Evolutionary conservation across 1,140 invertebrate genomes (phyloP).

Genomic region (Neotoxoptera formosana): DNA sequence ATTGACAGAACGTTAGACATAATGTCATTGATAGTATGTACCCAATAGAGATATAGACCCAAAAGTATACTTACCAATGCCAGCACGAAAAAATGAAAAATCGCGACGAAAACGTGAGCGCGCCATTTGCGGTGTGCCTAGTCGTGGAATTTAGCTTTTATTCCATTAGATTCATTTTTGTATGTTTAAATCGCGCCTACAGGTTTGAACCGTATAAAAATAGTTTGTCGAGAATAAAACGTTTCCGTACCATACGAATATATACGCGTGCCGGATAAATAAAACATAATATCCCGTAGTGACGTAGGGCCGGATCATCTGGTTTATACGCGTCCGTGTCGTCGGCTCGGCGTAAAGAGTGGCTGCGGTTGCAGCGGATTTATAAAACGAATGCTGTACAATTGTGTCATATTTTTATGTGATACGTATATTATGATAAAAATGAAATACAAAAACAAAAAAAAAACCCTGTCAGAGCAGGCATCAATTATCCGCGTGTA

Average conservation of each 20-base stretch:
- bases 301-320: neutral
- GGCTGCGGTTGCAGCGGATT: neutral
- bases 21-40: too few relatives aligned
- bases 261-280: neutral
- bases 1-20: neutral
- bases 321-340: neutral
- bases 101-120: neutral
- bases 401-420: neutral
- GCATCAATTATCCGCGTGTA: neutral
- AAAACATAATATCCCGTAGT: neutral
- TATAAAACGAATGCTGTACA: neutral
- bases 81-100: neutral
- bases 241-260: neutral
- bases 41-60: too few relatives aligned
- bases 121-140: neutral
- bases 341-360: neutral
- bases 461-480: neutral
- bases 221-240: neutral
- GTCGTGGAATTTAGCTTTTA: neutral
- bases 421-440: neutral
- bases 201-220: neutral
- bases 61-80: neutral
- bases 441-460: too few relatives aligned
- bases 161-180: neutral
- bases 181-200: neutral